Base-by-base conservation (phyloP, 2,113 vertebrate genomes). In the Nestor notabilis region DNA sequence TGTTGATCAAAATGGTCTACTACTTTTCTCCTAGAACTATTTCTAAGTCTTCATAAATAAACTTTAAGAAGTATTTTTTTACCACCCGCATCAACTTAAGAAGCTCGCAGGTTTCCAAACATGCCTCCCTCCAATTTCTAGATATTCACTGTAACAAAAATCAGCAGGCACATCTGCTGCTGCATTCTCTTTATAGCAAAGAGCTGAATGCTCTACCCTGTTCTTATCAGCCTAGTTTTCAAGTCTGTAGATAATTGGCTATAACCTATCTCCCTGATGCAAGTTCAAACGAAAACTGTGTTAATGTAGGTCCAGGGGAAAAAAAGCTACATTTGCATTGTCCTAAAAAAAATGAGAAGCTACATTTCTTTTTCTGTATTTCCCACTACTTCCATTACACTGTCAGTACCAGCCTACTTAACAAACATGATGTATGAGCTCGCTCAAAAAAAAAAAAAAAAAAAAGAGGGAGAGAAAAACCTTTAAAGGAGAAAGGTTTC, bases 401-500 rank as follows among this genome's bases (percentile, higher is more conserved):
- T 37, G 39, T 81, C 77, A 33, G 24, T 68, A 78, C 39, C 44
- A 75, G 63, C 63, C 69, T 80, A 46, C 65, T 85, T 70, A 94
- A 89, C 27, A 83, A 94, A 95, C 58, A 72, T 68, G 13, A 93
- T 39, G 37, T 61, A 92, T 61, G 52, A 86, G 60, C 63, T 93
- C 6, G 5, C 21, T 58, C 12, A 2, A 65, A 72, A 21, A 41
- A 75, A 74, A 53, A 52, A 28, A n/a, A 63, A 60, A 65, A 20
- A 64, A 0, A 66, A 3, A 1, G 8, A 43, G 29, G 1, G 64
- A 76, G 47, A 82, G 31, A 91, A 66, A 87, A 88, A 80, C 29
- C 60, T 91, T 95, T 92, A 92, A 95, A 96, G 41, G 44, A 92
- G 25, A 63, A 89, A 86, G 44, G 83, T 84, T 91, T 87, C 92